Evolutionary conservation across 2,888 invertebrate genomes (phyloP), one percentile per base, ranked within the genome.

Genomic region (Nomada ferruginata): DNA sequence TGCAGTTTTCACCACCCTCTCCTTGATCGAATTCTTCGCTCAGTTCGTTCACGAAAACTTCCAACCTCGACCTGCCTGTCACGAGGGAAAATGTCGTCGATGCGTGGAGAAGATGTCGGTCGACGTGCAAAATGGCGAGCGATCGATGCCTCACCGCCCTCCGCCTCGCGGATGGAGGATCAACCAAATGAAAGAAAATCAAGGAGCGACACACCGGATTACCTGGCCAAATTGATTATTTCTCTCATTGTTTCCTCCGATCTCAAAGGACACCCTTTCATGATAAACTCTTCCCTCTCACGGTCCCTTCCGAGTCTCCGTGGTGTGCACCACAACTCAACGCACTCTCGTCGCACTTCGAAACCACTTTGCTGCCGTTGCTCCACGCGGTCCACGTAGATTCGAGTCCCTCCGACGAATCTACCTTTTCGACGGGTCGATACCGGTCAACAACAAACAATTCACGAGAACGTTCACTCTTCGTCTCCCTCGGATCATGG

Each of bases 51-150:
- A 71, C 61, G 53, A 61, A 15, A 50, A 55, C 47, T 61, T 29
- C 13, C 55, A n/a, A 61, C 65, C 79, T 47, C 70, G 55, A 55
- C 65, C 72, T 66, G 18, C 18, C 60, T 71, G 78, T 81, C 78
- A 80, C 85, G 87, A 79, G 84, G 86, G 79, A 82, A 87, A 84
- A 85, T 87, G 87, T 87, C 87, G 85, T 79, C 87, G 79, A 63
- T 79, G 76, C 77, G 79, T 79, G 79, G 85, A 94, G 93, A 87
- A 89, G 86, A 88, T 89, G 88, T 87, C 91, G 95, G 83, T 79
- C 85, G 47, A 60, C 85, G 85, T 73, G 88, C 91, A 92, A 92
- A 92, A 92, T 93, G 92, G 92, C 92, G 92, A 91, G 75, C 91
- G 89, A 91, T 91, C 92, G 91, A 91, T 92, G 89, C 81, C 76